Evolutionary conservation across 2,888 invertebrate species (phyloP), one percentile per base, ranked within the genome.

Genomic region (Diarsia brunnea): DNA sequence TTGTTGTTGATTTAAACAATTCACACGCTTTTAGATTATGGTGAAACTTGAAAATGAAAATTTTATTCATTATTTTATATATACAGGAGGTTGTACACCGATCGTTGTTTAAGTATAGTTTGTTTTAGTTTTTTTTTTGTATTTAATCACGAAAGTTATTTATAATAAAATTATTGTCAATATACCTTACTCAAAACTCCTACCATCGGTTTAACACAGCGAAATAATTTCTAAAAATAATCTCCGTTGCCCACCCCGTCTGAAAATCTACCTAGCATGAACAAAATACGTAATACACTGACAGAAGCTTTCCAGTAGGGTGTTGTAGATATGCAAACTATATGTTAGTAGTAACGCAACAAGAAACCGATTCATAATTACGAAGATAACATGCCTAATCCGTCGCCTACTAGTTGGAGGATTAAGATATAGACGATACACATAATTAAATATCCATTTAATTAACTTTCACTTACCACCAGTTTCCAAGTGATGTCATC

Each of bases 381-480:
- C 38, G 64, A 61, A 75, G 74, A 82, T 76, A 76, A 74, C 63
- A 79, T 82, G 86, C 76, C 84, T 82, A 82, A 86, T 87, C 84
- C 77, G 78, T 82, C 79, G 69, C 58, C 65, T 78, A 84, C 85
- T 73, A 73, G 82, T 85, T 76, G 66, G 64, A 69, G 82, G 83
- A 90, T 89, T 89, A 87, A 86, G 81, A 88, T 85, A 87, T 81
- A 86, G 58, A 84, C 81, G 82, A n/a, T 65, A 61, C 51, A 67
- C 87, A 82, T 91, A 87, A 87, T 91, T 90, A 92, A 92, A 89
- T 89, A 88, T 86, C 58, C 81, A 79, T 88, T 91, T 93, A 93
- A 94, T 94, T 93, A 91, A 93, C 95, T 95, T 95, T 95, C 95
- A 91, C 95, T 91, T n/a, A 67, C 86, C 81, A 82, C 83, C 79